Conservation (phyloP, 2,888 invertebrate genomes). For the Drosophila barbarae region DNA sequence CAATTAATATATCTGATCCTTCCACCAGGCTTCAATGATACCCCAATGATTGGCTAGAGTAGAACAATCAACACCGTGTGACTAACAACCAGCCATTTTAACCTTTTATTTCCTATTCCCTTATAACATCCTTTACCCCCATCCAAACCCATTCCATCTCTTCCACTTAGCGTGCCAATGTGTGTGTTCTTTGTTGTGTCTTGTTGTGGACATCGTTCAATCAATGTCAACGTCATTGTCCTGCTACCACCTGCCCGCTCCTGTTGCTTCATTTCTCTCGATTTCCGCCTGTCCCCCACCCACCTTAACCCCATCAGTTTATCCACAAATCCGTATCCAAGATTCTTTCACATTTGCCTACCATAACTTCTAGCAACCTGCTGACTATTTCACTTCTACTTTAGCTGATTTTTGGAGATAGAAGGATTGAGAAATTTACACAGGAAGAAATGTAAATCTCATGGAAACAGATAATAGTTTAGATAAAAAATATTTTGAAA, state of each 20-base stretch:
- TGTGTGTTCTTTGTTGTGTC: constrained; percentile 46
- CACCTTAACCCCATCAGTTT: constrained; percentile 7
- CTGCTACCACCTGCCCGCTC: constrained; percentile 42
- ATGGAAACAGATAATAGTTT: too few species aligned
- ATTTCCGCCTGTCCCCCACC: constrained; percentile 14
- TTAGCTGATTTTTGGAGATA: constrained; percentile 7
- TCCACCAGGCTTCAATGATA: constrained; percentile 10
- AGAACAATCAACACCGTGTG: constrained; percentile 59
- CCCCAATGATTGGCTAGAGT: constrained; percentile 47
- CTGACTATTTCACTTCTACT: constrained; percentile 11
- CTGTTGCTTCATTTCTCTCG: constrained; percentile 31
- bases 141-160: constrained; percentile 20
- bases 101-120: constrained; percentile 31
- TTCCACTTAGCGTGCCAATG: background rate
- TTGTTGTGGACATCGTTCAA: constrained; percentile 69
- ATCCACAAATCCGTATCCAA: constrained; percentile 1
- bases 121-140: background rate
- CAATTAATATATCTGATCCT: background rate
- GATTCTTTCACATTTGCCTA: constrained; percentile 57
- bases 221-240: constrained; percentile 68
- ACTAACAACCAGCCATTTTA: constrained; percentile 50
- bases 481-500: too few species aligned
- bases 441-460: background rate
- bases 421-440: background rate
- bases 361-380: constrained; percentile 55